Conservation (phyloP, 2,113 vertebrate genomes). For the Hystrix cristata region DNA sequence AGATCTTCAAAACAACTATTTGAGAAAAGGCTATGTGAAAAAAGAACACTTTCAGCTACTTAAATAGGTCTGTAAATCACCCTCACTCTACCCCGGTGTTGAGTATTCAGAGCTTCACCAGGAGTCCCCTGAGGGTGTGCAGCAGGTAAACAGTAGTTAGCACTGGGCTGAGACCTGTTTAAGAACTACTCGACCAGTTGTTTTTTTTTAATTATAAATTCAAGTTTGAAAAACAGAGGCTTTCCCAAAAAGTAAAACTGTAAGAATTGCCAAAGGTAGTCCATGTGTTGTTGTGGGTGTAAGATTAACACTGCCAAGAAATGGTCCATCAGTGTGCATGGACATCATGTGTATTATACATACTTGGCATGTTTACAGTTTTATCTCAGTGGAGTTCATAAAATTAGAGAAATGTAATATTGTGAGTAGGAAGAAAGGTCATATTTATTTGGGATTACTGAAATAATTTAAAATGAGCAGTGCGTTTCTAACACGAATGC, state of each 20-base stretch:
- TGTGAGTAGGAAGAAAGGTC: neutral
- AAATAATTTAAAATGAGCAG: neutral
- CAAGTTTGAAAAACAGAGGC: neutral
- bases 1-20: neutral
- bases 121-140: neutral
- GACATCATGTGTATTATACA: neutral
- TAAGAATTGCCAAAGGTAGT: neutral
- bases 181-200: neutral
- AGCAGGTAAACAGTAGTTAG: neutral
- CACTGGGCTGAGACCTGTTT: neutral
- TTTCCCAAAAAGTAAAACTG: slow-evolving; percentile 1
- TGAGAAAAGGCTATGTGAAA: neutral
- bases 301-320: neutral
- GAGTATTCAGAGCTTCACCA: neutral
- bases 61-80: neutral
- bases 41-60: neutral
- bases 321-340: neutral
- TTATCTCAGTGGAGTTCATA: neutral
- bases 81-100: neutral
- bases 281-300: neutral
- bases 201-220: slow-evolving; percentile 11
- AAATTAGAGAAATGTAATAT: neutral
- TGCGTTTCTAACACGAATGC: slow-evolving; percentile 25
- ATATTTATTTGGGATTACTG: neutral
- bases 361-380: neutral